A percentile compares a stretch with the other conserved stretches of the same genome.
Conservation (phyloP, 2,113 vertebrate genomes). For the Albula glossodonta region DNA sequence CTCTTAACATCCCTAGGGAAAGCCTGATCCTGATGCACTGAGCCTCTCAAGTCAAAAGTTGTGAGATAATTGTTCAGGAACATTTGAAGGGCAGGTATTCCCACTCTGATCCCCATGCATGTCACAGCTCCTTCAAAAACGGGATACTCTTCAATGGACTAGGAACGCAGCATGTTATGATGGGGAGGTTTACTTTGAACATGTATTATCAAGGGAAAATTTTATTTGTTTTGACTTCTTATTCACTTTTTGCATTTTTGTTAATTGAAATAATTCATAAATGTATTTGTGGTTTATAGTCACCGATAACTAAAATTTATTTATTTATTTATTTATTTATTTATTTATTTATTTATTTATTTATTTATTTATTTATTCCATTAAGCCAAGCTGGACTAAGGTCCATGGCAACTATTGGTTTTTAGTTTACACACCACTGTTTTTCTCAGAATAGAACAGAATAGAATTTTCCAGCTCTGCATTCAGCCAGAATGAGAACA, state of each 20-base stretch:
- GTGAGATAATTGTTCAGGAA: neutral
- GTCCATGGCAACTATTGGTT: neutral
- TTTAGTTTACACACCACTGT: neutral
- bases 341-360: too few species aligned
- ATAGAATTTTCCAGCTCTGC: neutral
- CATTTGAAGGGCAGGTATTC: neutral
- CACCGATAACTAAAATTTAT: too few species aligned
- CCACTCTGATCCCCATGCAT: neutral
- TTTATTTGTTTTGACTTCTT: too few species aligned
- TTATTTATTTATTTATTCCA: neutral
- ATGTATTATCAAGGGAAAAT: too few species aligned
- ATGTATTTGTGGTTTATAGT: too few species aligned
- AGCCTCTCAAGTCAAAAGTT: neutral
- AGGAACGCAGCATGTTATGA: too few species aligned
- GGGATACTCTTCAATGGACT: too few species aligned
- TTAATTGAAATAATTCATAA: too few species aligned
- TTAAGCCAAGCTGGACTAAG: neutral
- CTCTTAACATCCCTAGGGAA: conserved; percentile 9
- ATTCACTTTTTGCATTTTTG: too few species aligned
- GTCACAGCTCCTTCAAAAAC: neutral
- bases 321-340: neutral
- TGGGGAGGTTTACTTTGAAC: too few species aligned
- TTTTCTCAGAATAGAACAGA: neutral
- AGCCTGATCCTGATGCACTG: neutral
- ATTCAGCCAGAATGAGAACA: neutral